Evolutionary conservation across 2,113 vertebrate species (phyloP).

Genomic region (Thamnaconus septentrionalis): DNA sequence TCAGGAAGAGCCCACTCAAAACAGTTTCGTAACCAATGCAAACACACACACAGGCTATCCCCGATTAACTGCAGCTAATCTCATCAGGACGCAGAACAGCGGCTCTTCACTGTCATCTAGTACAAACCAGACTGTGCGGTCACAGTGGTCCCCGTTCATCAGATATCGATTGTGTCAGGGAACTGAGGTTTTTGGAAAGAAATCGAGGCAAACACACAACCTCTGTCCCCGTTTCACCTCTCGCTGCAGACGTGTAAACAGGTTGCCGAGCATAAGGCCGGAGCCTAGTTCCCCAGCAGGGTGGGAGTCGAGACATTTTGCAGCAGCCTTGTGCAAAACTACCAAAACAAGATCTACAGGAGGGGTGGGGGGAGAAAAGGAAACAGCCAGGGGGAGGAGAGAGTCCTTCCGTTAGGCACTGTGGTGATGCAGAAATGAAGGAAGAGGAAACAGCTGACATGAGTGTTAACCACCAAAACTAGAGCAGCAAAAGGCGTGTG

Average conservation of each 20-base stretch:
- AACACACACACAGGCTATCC: slow-evolving; percentile 29
- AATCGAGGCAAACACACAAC: slow-evolving; percentile 39
- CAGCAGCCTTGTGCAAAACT: slow-evolving; percentile 36
- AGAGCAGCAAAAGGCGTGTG: slow-evolving; percentile 22
- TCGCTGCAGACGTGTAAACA: slow-evolving; percentile 64
- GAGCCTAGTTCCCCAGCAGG: slow-evolving; percentile 55
- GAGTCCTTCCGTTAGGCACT: neutral
- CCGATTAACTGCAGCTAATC: slow-evolving; percentile 58
- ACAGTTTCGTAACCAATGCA: slow-evolving; percentile 51
- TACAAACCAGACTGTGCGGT: slow-evolving; percentile 29
- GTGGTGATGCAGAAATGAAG: neutral
- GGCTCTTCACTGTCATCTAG: slow-evolving; percentile 26
- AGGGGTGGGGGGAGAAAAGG: neutral
- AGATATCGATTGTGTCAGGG: slow-evolving; percentile 11
- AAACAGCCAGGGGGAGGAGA: neutral
- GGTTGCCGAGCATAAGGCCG: slow-evolving; percentile 55
- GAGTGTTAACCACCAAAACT: slow-evolving; percentile 16
- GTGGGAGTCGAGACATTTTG: slow-evolving; percentile 59
- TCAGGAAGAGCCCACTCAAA: slow-evolving; percentile 18
- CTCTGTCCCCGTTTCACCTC: slow-evolving; percentile 46
- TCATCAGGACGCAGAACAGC: slow-evolving; percentile 45
- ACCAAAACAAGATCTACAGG: too few species aligned
- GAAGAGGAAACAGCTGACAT: neutral
- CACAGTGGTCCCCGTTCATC: slow-evolving; percentile 16
- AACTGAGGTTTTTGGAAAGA: slow-evolving; percentile 13